These are phyloP conservation scores for Atrina japonica DNA, from an alignment of 2,888 invertebrate genomes.

Conservation along the genomic window DNA sequence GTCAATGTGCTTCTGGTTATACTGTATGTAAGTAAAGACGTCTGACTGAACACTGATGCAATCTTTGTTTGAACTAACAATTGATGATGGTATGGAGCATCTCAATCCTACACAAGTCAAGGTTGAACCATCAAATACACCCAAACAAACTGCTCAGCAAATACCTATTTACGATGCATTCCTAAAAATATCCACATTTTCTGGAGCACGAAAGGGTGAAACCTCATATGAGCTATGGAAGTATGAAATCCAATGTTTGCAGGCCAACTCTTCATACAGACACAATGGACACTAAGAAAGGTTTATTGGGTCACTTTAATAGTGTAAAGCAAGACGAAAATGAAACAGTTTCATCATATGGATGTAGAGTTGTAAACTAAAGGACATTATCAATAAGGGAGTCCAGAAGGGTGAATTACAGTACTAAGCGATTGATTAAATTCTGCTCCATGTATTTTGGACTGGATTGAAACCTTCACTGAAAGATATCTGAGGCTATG, in stretches of 20 bases:
- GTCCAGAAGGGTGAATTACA: constrained; percentile 42
- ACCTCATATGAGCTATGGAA: constrained; percentile 16
- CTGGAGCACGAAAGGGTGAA: constrained; percentile 19
- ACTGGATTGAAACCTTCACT: too few species aligned
- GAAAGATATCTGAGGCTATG: too few species aligned
- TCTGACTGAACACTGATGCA: too few species aligned
- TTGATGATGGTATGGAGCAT: too few species aligned
- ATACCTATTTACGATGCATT: background rate
- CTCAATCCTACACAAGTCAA: too few species aligned
- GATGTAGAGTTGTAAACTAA: constrained; percentile 10
- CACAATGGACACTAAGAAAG: constrained; percentile 13
- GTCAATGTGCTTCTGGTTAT: too few species aligned
- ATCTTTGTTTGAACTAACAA: too few species aligned
- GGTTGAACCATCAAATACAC: too few species aligned
- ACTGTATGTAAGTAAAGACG: too few species aligned
- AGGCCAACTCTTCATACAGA: background rate
- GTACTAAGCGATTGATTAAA: constrained; percentile 33
- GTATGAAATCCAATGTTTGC: constrained; percentile 13
- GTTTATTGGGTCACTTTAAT: constrained; percentile 2
- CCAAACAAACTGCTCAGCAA: too few species aligned
- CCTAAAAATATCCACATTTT: constrained; percentile 15
- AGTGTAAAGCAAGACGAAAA: constrained; percentile 7
- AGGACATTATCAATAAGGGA: constrained; percentile 7
- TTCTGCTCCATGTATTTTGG: too few species aligned
- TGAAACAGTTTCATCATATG: constrained; percentile 11